Conservation (phyloP, 2,888 invertebrate species). For the Mimachlamys varia region DNA sequence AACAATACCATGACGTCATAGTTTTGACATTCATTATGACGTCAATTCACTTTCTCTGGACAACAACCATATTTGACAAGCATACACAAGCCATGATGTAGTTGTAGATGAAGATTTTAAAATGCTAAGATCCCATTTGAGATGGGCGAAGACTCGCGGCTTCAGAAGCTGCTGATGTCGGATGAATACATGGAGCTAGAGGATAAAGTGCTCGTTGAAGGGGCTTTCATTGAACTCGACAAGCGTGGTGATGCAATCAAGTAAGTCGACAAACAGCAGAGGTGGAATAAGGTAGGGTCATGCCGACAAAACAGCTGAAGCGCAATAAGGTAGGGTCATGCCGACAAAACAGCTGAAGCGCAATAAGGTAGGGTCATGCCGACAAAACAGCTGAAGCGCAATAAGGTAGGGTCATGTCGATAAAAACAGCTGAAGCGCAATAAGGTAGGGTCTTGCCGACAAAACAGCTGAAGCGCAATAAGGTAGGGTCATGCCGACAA, state of each 20-base stretch:
- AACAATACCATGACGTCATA: neutral
- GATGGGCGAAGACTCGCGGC: neutral
- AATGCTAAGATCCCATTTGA: neutral
- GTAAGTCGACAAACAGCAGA: conserved; percentile 18
- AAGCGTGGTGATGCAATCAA: conserved; percentile 43
- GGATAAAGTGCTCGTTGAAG: conserved; percentile 43
- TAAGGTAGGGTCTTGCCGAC: too few relatives aligned
- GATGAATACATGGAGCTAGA: conserved; percentile 44
- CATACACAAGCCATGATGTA: neutral
- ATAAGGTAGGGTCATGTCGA: too few relatives aligned
- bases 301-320: too few relatives aligned
- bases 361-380: conserved; percentile 38
- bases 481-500: neutral
- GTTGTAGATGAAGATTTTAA: neutral
- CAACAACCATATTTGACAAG: neutral
- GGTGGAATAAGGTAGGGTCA: too few relatives aligned
- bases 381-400: neutral
- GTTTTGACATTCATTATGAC: neutral
- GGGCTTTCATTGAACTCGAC: conserved; percentile 43
- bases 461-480: neutral
- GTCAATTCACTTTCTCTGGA: neutral
- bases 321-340: too few relatives aligned
- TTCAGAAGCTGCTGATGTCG: conserved; percentile 41
- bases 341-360: neutral
- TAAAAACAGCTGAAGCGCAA: too few relatives aligned